Base-by-base conservation (phyloP, 2,888 invertebrate genomes). In the Andrena praecox region DNA sequence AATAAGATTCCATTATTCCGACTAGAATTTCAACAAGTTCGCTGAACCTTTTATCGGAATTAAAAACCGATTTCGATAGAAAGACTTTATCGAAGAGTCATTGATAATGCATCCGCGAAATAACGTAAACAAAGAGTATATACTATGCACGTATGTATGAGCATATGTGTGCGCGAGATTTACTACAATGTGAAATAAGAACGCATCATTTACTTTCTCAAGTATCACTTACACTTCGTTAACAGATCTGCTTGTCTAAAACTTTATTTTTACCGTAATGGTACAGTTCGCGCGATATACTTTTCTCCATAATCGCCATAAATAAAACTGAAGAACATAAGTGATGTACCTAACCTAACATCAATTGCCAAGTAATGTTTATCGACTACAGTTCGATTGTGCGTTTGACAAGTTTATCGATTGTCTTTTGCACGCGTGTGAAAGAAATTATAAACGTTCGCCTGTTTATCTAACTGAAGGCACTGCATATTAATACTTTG, bases 371-470 rank as follows among this genome's bases (percentile, higher is more conserved):
- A 29, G 42, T 62, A 80, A 72, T 80, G 50, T 72, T 68, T 79
- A 79, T 72, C 72, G 80, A 80, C 80, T 80, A 56, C 8, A 79
- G 68, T 68, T 70, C 50, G 80, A 80, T 72, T 64, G 33, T 68
- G 54, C 71, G 79, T 62, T 80, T 80, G 71, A 78, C 80, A 72
- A 35, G 24, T 79, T 72, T 68, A 72, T 68, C 72, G 68, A 79
- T 52, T 79, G 27, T 79, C 71, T 63, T 48, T 78, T 27, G 50
- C 42, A 56, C 16, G 12, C 54, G 33, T 4, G 12, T 35, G 4
- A 50, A 52, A 60, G 20, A 10, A 62, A 67, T 63, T 50, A 4
- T 35, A 56, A 2, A 8, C 8, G 27, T 35, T 62, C 27, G 2
- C 8, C 1, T 54, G 2, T 52, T 59, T 35, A 16, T 63, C 29